Evolutionary conservation across 2,888 invertebrate species (phyloP).

Genomic region (Calameuta pallipes): DNA sequence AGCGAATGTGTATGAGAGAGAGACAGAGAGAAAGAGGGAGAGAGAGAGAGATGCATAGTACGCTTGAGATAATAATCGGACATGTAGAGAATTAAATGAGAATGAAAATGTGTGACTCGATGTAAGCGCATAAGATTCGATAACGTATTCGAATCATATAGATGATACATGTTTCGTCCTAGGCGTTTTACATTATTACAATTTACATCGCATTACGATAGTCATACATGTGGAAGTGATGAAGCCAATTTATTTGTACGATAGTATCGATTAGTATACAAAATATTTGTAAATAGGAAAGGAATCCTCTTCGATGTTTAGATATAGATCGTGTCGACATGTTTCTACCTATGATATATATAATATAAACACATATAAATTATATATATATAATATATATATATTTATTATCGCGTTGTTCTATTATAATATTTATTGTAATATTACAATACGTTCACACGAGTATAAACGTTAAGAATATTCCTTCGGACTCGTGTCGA

Average conservation of each 20-base stretch:
- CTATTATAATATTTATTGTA: slow-evolving; percentile 65
- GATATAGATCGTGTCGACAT: slow-evolving; percentile 59
- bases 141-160: slow-evolving; percentile 16
- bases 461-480: slow-evolving; percentile 49
- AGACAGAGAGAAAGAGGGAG: slow-evolving; percentile 13
- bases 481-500: slow-evolving; percentile 42
- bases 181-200: slow-evolving; percentile 26
- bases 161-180: slow-evolving; percentile 31
- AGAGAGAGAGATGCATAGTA: slow-evolving; percentile 24
- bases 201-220: slow-evolving; percentile 14
- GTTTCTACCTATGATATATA: slow-evolving; percentile 61
- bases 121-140: background rate
- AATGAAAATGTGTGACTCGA: background rate
- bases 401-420: slow-evolving; percentile 66
- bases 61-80: background rate
- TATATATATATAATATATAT: slow-evolving; percentile 50
- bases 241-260: slow-evolving; percentile 24
- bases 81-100: background rate
- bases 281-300: slow-evolving; percentile 52
- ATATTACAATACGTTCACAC: slow-evolving; percentile 54
- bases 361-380: slow-evolving; percentile 41
- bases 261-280: slow-evolving; percentile 16
- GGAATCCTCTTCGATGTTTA: slow-evolving; percentile 55
- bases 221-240: slow-evolving; percentile 7
- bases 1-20: slow-evolving; percentile 7